Percentiles rank a stretch among this genome's conserved stretches.
Conservation (phyloP, 2,797 vertebrate genomes). For the Gymnothorax reevesii region DNA sequence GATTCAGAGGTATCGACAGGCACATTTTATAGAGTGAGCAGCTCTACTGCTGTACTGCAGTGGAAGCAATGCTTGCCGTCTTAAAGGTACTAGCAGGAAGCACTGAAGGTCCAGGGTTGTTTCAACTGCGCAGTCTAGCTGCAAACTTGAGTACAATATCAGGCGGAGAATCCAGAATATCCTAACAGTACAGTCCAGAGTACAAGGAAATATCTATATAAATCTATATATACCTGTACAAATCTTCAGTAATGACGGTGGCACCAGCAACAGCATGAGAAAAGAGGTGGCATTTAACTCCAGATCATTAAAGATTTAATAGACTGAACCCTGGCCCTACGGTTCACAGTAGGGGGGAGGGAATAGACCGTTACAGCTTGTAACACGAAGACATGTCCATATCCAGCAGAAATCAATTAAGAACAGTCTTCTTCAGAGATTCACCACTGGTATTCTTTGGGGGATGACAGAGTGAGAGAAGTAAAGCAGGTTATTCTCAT, state of each 20-base stretch:
- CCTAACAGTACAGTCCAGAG: slow-evolving; percentile 38
- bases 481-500: not conserved
- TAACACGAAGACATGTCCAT: slow-evolving; percentile 46
- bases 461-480: slow-evolving; percentile 52
- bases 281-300: slow-evolving; percentile 39
- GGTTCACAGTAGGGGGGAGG: slow-evolving; percentile 64
- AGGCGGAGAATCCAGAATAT: not conserved
- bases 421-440: slow-evolving; percentile 72
- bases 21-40: slow-evolving; percentile 13
- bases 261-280: slow-evolving; percentile 30
- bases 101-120: not conserved
- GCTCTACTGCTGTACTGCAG: not conserved
- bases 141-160: slow-evolving; percentile 8
- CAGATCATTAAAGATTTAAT: slow-evolving; percentile 53
- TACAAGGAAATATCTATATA: slow-evolving; percentile 50
- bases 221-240: slow-evolving; percentile 52
- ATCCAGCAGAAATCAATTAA: slow-evolving; percentile 61
- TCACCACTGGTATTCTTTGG: slow-evolving; percentile 80
- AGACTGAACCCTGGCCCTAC: slow-evolving; percentile 66
- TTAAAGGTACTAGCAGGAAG: slow-evolving; percentile 1
- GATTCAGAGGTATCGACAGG: slow-evolving; percentile 22
- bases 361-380: slow-evolving; percentile 43
- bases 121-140: not conserved
- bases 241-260: slow-evolving; percentile 49
- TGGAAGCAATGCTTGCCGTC: slow-evolving; percentile 6